A percentile compares a stretch with the other conserved stretches of the same genome.
Conservation (phyloP, 1,140 invertebrate genomes). For the Cecropterus lyciades region DNA sequence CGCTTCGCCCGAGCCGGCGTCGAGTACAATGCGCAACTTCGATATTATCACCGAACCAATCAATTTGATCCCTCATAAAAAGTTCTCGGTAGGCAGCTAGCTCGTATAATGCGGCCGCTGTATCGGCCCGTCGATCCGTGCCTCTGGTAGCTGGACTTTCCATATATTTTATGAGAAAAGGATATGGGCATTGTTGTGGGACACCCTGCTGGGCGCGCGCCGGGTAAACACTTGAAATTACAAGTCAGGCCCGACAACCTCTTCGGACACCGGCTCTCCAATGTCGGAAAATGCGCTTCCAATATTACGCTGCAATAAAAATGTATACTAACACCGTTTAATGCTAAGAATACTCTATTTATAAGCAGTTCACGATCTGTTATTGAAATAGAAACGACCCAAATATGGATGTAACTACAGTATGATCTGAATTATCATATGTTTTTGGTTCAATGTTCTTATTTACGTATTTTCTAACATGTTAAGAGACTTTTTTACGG, state of each 20-base stretch:
- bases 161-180: slow-evolving; percentile 84
- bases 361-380: slow-evolving; percentile 15
- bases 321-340: slow-evolving; percentile 53
- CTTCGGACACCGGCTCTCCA: slow-evolving; percentile 40
- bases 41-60: slow-evolving; percentile 81
- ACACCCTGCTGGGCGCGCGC: slow-evolving; percentile 66
- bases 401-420: slow-evolving; percentile 6
- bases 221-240: slow-evolving; percentile 82
- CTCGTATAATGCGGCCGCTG: slow-evolving; percentile 62
- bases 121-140: slow-evolving; percentile 74
- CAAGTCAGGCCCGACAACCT: slow-evolving; percentile 67
- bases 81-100: slow-evolving; percentile 73
- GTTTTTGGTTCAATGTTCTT: background rate
- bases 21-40: slow-evolving; percentile 62
- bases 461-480: background rate
- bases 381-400: slow-evolving; percentile 18
- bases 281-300: slow-evolving; percentile 71
- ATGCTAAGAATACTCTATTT: slow-evolving; percentile 27
- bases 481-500: no score
- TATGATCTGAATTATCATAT: slow-evolving; percentile 8
- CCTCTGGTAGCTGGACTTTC: slow-evolving; percentile 74
- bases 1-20: slow-evolving; percentile 31
- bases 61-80: slow-evolving; percentile 83
- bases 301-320: slow-evolving; percentile 77
- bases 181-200: slow-evolving; percentile 78